Evolutionary conservation across 2,797 vertebrate genomes (phyloP).

Genomic region (Lophius americanus): DNA sequence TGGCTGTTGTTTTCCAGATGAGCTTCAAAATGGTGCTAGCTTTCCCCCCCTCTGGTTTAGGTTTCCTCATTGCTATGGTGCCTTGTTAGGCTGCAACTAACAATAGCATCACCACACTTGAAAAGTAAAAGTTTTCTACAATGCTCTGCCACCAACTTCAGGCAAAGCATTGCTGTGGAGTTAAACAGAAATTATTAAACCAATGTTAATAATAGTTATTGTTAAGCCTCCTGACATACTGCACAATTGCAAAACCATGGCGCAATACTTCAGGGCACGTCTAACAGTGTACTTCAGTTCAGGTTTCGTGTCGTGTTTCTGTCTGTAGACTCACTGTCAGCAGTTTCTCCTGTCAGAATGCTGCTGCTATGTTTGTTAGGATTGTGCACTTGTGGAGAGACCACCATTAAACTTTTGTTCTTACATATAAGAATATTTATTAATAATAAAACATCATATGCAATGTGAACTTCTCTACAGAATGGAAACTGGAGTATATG

Average conservation of each 20-base stretch:
- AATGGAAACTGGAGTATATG: background rate
- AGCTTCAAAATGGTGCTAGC: slow-evolving; percentile 37
- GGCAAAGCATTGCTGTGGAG: slow-evolving; percentile 2
- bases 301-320: slow-evolving; percentile 60
- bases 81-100: slow-evolving; percentile 17
- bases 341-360: slow-evolving; percentile 32
- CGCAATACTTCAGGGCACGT: background rate
- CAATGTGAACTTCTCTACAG: background rate
- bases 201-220: background rate
- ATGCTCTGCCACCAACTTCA: slow-evolving; percentile 1
- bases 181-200: slow-evolving; percentile 1
- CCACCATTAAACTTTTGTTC: background rate
- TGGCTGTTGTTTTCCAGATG: slow-evolving; percentile 12
- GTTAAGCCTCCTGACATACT: too few species aligned
- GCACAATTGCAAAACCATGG: slow-evolving; percentile 6
- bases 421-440: background rate
- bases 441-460: slow-evolving; percentile 1
- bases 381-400: slow-evolving; percentile 4
- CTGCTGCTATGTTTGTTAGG: background rate
- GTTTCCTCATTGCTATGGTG: slow-evolving; percentile 32
- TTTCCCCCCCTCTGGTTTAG: slow-evolving; percentile 11
- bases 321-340: slow-evolving; percentile 33
- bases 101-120: slow-evolving; percentile 12
- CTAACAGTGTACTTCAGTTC: slow-evolving; percentile 33
- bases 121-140: slow-evolving; percentile 28